A percentile compares a stretch with the other conserved stretches of the same genome.
phyloP scores from a whole-genome alignment of 2,888 invertebrate genomes.

The Caprella mutica region DNA sequence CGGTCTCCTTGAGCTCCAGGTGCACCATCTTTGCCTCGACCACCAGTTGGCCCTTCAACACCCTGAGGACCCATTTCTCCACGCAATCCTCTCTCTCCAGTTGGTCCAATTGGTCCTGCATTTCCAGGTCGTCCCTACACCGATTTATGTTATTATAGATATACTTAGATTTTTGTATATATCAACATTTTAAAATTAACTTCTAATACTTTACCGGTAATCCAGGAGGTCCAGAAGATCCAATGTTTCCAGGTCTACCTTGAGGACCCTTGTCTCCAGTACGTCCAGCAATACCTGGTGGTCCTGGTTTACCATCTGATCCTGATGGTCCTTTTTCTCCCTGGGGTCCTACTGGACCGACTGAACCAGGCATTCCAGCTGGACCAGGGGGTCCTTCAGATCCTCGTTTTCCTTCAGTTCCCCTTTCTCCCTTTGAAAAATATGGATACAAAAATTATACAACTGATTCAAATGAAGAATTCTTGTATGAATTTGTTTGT shows the following conservation, averaged over 20 bases:
- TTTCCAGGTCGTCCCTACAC: slow-evolving; percentile 55
- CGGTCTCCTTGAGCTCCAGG: slow-evolving; percentile 62
- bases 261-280: slow-evolving; percentile 64
- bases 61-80: slow-evolving; percentile 65
- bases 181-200: no score
- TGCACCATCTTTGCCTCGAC: slow-evolving; percentile 63
- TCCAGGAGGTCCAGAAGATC: slow-evolving; percentile 56
- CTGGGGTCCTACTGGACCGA: slow-evolving; percentile 54
- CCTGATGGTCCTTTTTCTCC: slow-evolving; percentile 43
- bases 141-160: background rate
- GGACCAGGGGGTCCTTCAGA: slow-evolving; percentile 62
- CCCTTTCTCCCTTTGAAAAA: slow-evolving; percentile 39
- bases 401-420: slow-evolving; percentile 59
- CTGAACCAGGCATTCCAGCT: slow-evolving; percentile 53
- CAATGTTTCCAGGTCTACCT: slow-evolving; percentile 54
- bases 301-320: slow-evolving; percentile 56
- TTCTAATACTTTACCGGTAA: slow-evolving; percentile 55
- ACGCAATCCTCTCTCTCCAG: slow-evolving; percentile 59
- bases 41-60: slow-evolving; percentile 62
- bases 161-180: background rate
- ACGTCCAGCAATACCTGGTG: slow-evolving; percentile 58
- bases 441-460: no score
- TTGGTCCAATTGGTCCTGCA: slow-evolving; percentile 53
- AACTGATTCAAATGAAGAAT: no score
- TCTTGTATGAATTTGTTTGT: no score